These are phyloP conservation scores for Plagiodera versicolora DNA, from an alignment of 2,888 invertebrate species.

Conservation along the genomic window DNA sequence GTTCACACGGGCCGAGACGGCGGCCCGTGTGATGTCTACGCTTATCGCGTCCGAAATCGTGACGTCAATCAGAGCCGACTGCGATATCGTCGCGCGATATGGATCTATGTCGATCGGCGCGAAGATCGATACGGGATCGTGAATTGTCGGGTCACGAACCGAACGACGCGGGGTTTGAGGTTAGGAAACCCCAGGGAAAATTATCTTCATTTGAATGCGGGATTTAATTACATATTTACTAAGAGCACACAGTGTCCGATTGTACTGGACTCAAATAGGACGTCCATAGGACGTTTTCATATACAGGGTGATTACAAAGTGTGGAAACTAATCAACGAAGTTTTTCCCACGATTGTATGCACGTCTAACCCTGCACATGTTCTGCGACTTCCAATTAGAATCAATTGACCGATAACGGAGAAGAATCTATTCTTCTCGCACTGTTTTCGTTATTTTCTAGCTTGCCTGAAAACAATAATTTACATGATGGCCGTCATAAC, in stretches of 20 bases:
- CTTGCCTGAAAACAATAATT: conserved; percentile 10
- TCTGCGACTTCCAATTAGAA: conserved; percentile 29
- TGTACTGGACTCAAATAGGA: no score
- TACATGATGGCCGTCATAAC: conserved; percentile 12
- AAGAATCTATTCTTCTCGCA: conserved; percentile 15
- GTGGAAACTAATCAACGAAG: conserved; percentile 28
- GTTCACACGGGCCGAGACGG: conserved; percentile 41
- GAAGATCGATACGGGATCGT: background rate
- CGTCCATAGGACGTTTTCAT: no score
- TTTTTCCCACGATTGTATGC: conserved; percentile 35
- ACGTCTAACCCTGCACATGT: conserved; percentile 29
- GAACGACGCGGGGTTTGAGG: background rate
- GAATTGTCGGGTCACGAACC: background rate
- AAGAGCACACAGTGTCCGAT: no score
- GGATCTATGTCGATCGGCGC: background rate
- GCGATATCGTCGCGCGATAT: conserved; percentile 14
- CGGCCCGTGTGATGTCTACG: conserved; percentile 43
- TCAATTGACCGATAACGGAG: conserved; percentile 29
- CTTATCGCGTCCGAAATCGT: conserved; percentile 37
- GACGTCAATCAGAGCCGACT: conserved; percentile 40
- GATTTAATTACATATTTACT: no score
- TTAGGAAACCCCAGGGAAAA: background rate
- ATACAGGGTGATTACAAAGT: no score
- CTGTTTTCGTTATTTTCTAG: conserved; percentile 8
- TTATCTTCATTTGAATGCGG: no score